A percentile compares a stretch with the other conserved stretches of the same genome.
Conservation (phyloP, 2,888 invertebrate genomes). For the Chrysomela aeneicollis region DNA sequence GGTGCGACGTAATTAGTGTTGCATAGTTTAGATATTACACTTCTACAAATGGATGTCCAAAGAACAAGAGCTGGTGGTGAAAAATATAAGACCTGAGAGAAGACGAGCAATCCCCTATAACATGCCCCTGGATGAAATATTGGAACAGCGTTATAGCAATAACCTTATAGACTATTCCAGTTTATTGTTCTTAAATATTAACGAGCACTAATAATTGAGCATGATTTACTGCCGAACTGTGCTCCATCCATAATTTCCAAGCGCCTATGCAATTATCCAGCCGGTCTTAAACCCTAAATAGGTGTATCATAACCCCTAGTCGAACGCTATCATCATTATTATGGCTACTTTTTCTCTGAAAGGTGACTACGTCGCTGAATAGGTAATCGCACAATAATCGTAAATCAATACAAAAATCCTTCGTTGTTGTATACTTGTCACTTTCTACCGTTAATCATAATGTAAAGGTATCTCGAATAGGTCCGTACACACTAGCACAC, state of each 20-base stretch:
- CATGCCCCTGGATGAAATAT: neutral
- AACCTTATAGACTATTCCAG: neutral
- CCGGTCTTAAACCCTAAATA: neutral
- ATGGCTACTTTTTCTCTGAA: neutral
- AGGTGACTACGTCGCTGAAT: neutral
- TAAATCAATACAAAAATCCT: neutral
- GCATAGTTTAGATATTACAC: too few species aligned
- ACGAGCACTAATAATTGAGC: conserved; percentile 32
- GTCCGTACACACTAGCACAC: too few species aligned
- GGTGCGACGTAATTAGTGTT: too few species aligned
- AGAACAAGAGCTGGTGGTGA: too few species aligned
- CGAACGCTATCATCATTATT: neutral
- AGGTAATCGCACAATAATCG: neutral
- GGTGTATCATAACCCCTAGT: neutral
- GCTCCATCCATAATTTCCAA: conserved; percentile 2
- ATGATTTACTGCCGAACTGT: conserved; percentile 30
- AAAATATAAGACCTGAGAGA: too few species aligned
- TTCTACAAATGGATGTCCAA: too few species aligned
- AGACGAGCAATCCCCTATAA: neutral
- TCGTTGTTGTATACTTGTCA: too few species aligned
- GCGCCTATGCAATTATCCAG: neutral
- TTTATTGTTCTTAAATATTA: conserved; percentile 26
- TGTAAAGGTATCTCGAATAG: too few species aligned
- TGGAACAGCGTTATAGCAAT: neutral
- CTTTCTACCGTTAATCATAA: too few species aligned